Evolutionary conservation across 2,113 vertebrate genomes (phyloP).

Genomic region (Cyrtonyx montezumae): DNA sequence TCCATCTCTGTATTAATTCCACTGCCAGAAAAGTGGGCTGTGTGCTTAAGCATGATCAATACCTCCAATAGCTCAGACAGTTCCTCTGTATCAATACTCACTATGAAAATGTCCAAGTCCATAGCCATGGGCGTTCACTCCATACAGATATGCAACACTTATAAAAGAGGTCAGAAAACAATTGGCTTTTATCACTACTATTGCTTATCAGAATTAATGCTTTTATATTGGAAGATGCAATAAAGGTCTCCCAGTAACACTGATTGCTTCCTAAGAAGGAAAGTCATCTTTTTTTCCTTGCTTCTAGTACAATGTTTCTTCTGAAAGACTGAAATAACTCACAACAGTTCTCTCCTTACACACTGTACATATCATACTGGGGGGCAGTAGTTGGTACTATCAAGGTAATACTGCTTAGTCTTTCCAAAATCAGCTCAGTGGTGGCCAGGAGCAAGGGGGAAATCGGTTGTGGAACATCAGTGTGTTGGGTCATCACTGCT

Average conservation of each 20-base stretch:
- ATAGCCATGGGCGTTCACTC: background rate
- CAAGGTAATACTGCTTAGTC: background rate
- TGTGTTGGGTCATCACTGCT: background rate
- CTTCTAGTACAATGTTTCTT: background rate
- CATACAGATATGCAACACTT: too few species aligned
- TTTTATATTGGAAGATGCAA: background rate
- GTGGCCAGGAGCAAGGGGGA: background rate
- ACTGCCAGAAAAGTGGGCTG: background rate
- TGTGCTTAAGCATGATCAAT: background rate
- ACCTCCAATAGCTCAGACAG: background rate
- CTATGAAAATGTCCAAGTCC: background rate
- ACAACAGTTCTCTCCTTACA: background rate
- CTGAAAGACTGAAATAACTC: background rate
- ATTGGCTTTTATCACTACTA: background rate
- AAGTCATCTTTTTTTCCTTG: rapidly evolving
- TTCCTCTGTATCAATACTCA: background rate
- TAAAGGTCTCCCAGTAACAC: background rate
- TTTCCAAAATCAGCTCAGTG: background rate
- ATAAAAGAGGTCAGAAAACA: background rate
- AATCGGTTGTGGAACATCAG: background rate
- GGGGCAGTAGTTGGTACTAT: background rate
- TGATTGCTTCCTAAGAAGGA: background rate
- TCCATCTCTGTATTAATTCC: background rate
- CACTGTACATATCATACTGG: rapidly evolving
- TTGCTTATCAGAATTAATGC: background rate